phyloP scores from a whole-genome alignment of 2,888 invertebrate genomes.

The Teleiodes luculella region DNA sequence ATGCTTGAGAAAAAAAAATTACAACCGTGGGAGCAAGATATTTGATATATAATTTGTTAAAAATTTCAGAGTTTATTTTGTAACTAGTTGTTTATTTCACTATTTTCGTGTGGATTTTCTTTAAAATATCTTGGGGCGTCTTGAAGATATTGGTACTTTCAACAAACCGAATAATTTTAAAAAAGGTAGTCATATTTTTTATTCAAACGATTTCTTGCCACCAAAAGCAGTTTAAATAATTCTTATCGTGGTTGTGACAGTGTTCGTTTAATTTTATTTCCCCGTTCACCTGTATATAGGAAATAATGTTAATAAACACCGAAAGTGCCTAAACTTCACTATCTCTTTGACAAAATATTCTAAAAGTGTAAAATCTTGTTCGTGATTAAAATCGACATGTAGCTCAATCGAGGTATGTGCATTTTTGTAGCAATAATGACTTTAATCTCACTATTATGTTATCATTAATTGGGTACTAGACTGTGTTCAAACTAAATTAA shows the following conservation, averaged over 20 bases:
- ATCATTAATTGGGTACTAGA: too few species aligned
- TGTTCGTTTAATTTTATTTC: neutral
- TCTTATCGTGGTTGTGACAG: constrained; percentile 16
- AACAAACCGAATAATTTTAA: neutral
- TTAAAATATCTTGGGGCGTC: too few species aligned
- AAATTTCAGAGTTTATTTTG: constrained; percentile 44
- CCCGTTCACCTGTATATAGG: constrained; percentile 8
- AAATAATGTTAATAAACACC: constrained; percentile 37
- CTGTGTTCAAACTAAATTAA: too few species aligned
- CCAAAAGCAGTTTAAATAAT: neutral
- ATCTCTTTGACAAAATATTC: constrained; percentile 23
- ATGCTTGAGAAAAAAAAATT: constrained; percentile 11
- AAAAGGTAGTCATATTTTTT: neutral
- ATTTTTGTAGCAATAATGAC: too few species aligned
- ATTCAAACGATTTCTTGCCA: constrained; percentile 7
- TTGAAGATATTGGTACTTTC: too few species aligned
- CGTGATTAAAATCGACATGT: neutral
- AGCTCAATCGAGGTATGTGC: neutral
- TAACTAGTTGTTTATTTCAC: constrained; percentile 23
- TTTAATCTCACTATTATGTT: too few species aligned
- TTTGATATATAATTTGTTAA: constrained; percentile 37
- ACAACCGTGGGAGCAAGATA: constrained; percentile 26
- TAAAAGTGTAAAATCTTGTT: neutral
- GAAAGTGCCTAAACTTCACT: constrained; percentile 37
- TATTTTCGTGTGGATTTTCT: neutral